phyloP scores from a whole-genome alignment of 1,140 invertebrate genomes.

The Zaprionus capensis region DNA sequence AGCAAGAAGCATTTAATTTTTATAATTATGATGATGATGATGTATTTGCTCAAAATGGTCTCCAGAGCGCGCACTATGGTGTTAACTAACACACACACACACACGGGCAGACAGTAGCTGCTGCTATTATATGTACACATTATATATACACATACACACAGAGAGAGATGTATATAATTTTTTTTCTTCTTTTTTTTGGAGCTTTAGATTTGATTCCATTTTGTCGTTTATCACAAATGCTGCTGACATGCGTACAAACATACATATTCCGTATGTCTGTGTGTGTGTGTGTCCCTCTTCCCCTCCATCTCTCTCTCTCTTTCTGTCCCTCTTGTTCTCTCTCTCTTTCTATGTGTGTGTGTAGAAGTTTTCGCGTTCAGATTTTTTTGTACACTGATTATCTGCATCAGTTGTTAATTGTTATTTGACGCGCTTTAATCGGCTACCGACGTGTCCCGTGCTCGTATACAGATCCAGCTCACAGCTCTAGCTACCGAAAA shows the following conservation, averaged over 20 bases:
- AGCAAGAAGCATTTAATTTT: slow-evolving; percentile 73
- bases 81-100: slow-evolving; percentile 34
- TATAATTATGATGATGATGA: slow-evolving; percentile 77
- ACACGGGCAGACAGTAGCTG: slow-evolving; percentile 56
- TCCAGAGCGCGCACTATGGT: slow-evolving; percentile 26
- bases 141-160: slow-evolving; percentile 3
- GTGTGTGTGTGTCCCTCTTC: slow-evolving; percentile 14
- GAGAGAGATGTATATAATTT: slow-evolving; percentile 61
- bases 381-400: slow-evolving; percentile 80
- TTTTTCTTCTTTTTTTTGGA: slow-evolving; percentile 63
- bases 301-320: not conserved
- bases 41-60: slow-evolving; percentile 76
- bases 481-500: not conserved
- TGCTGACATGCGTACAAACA: slow-evolving; percentile 66
- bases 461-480: slow-evolving; percentile 11
- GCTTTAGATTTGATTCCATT: slow-evolving; percentile 82
- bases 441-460: slow-evolving; percentile 73
- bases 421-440: slow-evolving; percentile 84
- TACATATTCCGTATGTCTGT: slow-evolving; percentile 34
- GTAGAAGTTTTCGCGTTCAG: slow-evolving; percentile 74
- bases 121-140: slow-evolving; percentile 54
- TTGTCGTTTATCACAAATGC: slow-evolving; percentile 79
- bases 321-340: slow-evolving; percentile 4
- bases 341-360: slow-evolving; percentile 45
- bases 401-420: slow-evolving; percentile 84